Conservation (phyloP, 2,797 vertebrate genomes). For the Halcyon smyrnensis region DNA sequence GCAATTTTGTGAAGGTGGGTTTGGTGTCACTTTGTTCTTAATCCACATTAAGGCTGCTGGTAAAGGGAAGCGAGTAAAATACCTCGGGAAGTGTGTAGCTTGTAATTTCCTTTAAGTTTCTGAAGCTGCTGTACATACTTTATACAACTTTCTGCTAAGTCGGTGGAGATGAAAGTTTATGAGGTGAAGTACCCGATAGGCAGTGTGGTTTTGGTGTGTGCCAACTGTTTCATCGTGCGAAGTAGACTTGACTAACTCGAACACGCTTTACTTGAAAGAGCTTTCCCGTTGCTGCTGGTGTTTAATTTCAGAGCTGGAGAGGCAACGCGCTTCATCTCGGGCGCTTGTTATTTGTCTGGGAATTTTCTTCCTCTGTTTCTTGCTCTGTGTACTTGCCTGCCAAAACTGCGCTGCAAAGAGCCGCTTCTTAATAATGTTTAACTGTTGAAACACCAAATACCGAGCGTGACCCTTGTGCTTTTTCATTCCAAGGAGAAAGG, state of each 20-base stretch:
- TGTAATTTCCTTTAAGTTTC: neutral
- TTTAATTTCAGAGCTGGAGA: neutral
- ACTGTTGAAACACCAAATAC: conserved; percentile 40
- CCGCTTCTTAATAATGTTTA: conserved; percentile 58
- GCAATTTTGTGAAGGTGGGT: neutral
- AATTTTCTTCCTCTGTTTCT: neutral
- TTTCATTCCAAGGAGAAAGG: conserved; percentile 52
- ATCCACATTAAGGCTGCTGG: neutral
- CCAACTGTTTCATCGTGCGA: neutral
- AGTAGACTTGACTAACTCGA: neutral
- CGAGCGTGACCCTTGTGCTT: conserved; percentile 55
- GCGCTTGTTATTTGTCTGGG: neutral
- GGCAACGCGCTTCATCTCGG: neutral
- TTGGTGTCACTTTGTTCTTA: neutral
- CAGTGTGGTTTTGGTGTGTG: neutral
- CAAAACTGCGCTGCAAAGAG: neutral
- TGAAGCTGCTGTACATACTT: neutral
- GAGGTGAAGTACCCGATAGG: neutral
- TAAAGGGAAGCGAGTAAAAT: neutral
- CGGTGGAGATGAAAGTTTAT: neutral
- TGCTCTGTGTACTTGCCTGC: neutral
- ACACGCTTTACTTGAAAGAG: neutral
- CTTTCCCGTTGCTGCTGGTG: neutral
- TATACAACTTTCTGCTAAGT: neutral
- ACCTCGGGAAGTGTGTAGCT: neutral